Evolutionary conservation across 2,797 vertebrate species (phyloP).

Genomic region (Enteromius thamalakanensis): DNA sequence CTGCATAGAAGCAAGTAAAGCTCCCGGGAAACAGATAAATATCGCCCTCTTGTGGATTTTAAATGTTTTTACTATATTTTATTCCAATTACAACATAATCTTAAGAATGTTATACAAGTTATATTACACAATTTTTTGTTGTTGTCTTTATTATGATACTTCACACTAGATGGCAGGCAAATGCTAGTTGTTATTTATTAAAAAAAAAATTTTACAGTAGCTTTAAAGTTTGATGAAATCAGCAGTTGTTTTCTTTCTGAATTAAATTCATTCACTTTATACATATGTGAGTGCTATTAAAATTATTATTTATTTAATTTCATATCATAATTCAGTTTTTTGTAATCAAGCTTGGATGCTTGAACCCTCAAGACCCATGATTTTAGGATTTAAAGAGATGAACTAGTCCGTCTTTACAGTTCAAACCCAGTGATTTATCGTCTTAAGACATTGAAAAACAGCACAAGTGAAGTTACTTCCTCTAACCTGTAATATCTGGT

Average conservation of each 20-base stretch:
- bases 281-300: neutral
- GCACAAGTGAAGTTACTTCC: slow-evolving; percentile 1
- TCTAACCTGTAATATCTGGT: slow-evolving; percentile 18
- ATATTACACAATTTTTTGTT: neutral
- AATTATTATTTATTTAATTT: neutral
- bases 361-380: neutral
- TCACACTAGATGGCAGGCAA: slow-evolving; percentile 48
- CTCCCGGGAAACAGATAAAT: neutral
- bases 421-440: neutral
- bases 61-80: neutral
- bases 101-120: neutral
- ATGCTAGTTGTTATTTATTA: neutral
- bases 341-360: neutral
- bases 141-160: neutral
- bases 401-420: neutral
- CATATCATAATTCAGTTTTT: neutral
- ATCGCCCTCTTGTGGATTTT: slow-evolving; percentile 21
- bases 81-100: neutral
- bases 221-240: neutral
- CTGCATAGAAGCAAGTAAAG: neutral
- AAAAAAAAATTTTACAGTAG: too few relatives aligned
- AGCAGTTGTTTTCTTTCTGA: neutral
- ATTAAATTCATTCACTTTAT: neutral
- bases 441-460: neutral
- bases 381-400: neutral